Evolutionary conservation across 2,888 invertebrate genomes (phyloP).

Genomic region (Aromia moschata): DNA sequence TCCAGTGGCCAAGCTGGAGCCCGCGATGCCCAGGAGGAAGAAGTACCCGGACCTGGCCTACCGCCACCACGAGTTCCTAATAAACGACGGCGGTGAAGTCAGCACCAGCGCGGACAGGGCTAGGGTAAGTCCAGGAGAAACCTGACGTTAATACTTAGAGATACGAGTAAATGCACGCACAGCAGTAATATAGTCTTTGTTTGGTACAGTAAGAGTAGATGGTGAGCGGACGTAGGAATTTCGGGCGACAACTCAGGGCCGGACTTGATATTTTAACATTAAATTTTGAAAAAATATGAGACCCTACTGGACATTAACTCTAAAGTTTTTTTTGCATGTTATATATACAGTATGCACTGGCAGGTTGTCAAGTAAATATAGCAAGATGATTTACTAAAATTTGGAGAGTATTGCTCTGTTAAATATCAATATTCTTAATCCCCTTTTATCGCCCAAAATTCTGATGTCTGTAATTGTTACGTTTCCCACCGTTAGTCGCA

Average conservation of each 20-base stretch:
- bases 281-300: neutral
- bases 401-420: no score
- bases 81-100: slow-evolving; percentile 69
- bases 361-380: no score
- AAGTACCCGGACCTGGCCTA: slow-evolving; percentile 90
- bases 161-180: slow-evolving; percentile 36
- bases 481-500: no score
- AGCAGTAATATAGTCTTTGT: slow-evolving; percentile 36
- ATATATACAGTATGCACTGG: no score
- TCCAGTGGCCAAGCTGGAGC: slow-evolving; percentile 73
- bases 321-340: no score
- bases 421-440: no score
- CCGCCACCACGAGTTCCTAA: slow-evolving; percentile 84
- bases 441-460: no score
- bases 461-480: no score
- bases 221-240: neutral
- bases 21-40: slow-evolving; percentile 86
- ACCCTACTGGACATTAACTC: slow-evolving; percentile 33
- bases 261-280: neutral
- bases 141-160: slow-evolving; percentile 25
- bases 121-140: slow-evolving; percentile 65
- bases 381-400: no score
- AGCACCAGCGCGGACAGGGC: slow-evolving; percentile 69
- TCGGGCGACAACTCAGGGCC: neutral
- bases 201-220: slow-evolving; percentile 26